A percentile compares a stretch with the other conserved stretches of the same genome.
Conservation (phyloP, 2,888 invertebrate species). For the Drosophila gaucha region DNA sequence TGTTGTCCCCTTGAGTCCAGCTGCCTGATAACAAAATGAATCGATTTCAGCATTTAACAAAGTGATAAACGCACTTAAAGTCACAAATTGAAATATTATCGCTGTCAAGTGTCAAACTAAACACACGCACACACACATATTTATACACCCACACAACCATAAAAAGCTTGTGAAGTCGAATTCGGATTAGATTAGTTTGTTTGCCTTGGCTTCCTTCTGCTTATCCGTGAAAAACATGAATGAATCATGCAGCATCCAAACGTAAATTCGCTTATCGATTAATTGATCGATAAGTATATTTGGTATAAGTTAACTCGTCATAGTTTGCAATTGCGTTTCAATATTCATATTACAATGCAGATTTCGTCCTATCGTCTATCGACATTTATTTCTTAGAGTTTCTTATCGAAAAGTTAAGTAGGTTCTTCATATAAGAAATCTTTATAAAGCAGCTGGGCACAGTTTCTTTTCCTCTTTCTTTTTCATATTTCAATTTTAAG, state of each 20-base stretch:
- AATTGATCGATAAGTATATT: neutral
- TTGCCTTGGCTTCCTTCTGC: neutral
- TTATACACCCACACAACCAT: neutral
- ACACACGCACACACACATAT: neutral
- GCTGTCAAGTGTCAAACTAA: slow-evolving; percentile 6
- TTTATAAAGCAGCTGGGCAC: too few species aligned
- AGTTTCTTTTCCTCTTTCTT: too few species aligned
- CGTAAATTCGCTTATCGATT: neutral
- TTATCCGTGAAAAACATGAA: too few species aligned
- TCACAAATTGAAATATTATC: slow-evolving; percentile 31
- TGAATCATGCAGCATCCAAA: slow-evolving; percentile 1
- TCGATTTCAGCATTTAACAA: slow-evolving; percentile 15
- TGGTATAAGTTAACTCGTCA: too few species aligned
- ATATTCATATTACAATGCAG: neutral
- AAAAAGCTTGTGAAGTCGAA: neutral
- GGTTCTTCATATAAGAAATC: too few species aligned
- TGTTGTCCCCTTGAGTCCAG: slow-evolving; percentile 1
- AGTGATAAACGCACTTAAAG: slow-evolving; percentile 29
- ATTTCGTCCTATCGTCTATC: neutral
- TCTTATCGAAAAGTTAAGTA: too few species aligned
- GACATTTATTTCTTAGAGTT: too few species aligned
- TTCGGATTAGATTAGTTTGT: slow-evolving; percentile 8
- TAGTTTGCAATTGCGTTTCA: too few species aligned
- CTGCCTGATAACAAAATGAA: slow-evolving; percentile 26
- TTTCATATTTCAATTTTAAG: too few species aligned